Evolutionary conservation across 92 coral and sea anemone species (phyloP).

Genomic region (Epizoanthus scotinus): DNA sequence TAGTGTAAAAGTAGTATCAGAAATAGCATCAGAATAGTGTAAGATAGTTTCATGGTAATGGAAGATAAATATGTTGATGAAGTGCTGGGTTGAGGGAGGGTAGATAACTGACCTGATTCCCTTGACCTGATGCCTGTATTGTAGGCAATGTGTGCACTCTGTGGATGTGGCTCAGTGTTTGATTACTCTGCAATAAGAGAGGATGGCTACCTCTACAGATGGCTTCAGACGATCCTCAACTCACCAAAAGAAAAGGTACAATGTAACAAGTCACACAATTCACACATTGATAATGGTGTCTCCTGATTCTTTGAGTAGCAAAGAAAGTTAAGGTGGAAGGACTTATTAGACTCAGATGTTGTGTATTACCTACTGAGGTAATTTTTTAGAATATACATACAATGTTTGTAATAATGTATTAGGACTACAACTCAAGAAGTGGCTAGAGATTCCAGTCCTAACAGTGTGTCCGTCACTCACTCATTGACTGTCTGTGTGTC

Average conservation of each 20-base stretch:
- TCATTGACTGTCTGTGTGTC: too few species aligned
- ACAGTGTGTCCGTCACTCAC: not conserved
- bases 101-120: not conserved
- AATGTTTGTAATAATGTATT: too few species aligned
- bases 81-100: not conserved
- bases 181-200: conserved; percentile 73
- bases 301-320: not conserved
- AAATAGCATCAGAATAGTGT: too few species aligned
- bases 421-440: not conserved
- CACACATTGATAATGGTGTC: too few species aligned
- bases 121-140: conserved; percentile 1
- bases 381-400: too few species aligned
- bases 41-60: not conserved
- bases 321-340: not conserved
- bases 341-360: too few species aligned
- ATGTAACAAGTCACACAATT: not conserved
- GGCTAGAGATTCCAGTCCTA: not conserved
- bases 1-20: too few species aligned
- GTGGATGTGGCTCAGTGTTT: conserved; percentile 92
- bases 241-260: conserved; percentile 96
- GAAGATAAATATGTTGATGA: not conserved
- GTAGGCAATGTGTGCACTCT: conserved; percentile 93
- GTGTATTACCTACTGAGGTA: too few species aligned
- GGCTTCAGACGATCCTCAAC: conserved; percentile 87
- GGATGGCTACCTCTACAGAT: conserved; percentile 86